phyloP scores from a whole-genome alignment of 2,113 vertebrate species.

The Eudorcas thomsonii region DNA sequence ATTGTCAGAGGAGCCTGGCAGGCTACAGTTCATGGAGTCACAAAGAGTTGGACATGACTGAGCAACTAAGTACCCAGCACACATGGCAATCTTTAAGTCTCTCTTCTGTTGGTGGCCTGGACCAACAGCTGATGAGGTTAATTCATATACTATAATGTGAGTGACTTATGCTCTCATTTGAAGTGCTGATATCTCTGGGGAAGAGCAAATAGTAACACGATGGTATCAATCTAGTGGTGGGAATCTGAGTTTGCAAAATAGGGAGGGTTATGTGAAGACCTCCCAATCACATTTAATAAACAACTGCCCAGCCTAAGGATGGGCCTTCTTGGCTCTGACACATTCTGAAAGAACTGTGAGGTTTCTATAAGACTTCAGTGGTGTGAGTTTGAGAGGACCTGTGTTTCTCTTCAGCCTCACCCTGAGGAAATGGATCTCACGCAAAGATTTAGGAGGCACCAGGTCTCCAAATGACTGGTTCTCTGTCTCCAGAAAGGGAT shows the following conservation, averaged over 20 bases:
- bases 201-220: background rate
- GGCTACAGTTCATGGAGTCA: background rate
- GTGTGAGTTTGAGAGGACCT: background rate
- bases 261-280: background rate
- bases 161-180: background rate
- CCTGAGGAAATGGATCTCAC: background rate
- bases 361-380: background rate
- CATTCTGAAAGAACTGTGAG: background rate
- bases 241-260: background rate
- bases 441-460: background rate
- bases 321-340: background rate
- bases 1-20: background rate
- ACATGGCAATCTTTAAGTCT: background rate
- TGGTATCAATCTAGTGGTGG: background rate
- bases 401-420: background rate
- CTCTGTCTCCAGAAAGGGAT: background rate
- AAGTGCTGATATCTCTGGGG: background rate
- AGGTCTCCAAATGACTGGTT: background rate
- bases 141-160: background rate
- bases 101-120: background rate
- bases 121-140: background rate
- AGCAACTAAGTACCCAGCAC: background rate
- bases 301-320: background rate
- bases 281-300: background rate
- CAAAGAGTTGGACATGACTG: background rate